Conservation (phyloP, 1,140 invertebrate species). For the Drosophila lini region DNA sequence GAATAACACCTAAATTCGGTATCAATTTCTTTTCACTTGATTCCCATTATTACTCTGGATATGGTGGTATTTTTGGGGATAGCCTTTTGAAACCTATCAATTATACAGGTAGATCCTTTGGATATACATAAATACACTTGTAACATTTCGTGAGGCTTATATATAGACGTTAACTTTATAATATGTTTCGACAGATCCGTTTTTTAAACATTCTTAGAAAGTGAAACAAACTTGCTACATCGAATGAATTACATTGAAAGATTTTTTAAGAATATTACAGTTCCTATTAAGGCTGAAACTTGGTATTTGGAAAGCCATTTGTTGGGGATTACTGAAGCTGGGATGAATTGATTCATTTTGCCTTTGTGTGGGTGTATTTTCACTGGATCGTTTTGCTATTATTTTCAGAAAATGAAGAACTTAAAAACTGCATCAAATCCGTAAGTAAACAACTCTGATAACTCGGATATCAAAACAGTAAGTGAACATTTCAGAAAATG, state of each 20-base stretch:
- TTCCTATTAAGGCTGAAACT: neutral
- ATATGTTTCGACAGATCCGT: constrained; percentile 1
- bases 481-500: neutral
- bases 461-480: too few relatives aligned
- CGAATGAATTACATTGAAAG: too few relatives aligned
- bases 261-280: neutral
- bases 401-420: neutral
- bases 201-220: neutral
- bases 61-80: constrained; percentile 11
- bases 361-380: neutral
- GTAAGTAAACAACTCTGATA: neutral
- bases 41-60: constrained; percentile 20
- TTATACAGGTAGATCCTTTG: neutral
- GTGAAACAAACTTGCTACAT: neutral
- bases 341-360: neutral
- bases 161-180: constrained; percentile 14
- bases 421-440: neutral
- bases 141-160: neutral
- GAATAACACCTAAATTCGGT: neutral
- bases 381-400: neutral
- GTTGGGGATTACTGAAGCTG: neutral
- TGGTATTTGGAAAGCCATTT: neutral
- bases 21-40: constrained; percentile 1
- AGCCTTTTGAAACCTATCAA: constrained; percentile 18
- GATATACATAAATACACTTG: neutral